Evolutionary conservation across 1,140 invertebrate species (phyloP).

Genomic region (Brachionus manjavacas): DNA sequence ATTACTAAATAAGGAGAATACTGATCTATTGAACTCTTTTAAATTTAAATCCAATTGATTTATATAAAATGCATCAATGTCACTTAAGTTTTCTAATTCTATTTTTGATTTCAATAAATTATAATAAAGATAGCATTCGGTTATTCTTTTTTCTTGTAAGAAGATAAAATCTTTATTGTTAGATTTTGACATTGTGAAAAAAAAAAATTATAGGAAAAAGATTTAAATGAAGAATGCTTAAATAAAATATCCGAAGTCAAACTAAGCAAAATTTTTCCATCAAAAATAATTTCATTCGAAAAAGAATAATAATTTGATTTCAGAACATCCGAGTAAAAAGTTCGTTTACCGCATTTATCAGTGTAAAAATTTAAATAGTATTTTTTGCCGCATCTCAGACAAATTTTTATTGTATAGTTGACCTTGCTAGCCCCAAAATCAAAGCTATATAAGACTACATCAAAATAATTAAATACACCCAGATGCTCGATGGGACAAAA

Average conservation of each 20-base stretch:
- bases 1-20: not conserved
- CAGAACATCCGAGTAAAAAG: not conserved
- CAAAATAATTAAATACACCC: not conserved
- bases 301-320: not conserved
- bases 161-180: not conserved
- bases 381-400: not conserved
- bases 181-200: not conserved
- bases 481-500: not conserved
- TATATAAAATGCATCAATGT: not conserved
- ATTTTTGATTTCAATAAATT: not conserved
- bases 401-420: not conserved
- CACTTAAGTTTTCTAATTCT: not conserved
- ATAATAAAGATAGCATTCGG: not conserved
- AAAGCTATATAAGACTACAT: not conserved
- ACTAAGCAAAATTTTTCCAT: not conserved
- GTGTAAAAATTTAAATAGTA: not conserved
- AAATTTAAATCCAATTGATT: not conserved
- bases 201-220: not conserved
- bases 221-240: not conserved
- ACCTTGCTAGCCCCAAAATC: not conserved
- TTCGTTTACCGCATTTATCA: not conserved
- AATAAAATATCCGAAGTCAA: not conserved
- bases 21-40: not conserved
- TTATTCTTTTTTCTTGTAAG: not conserved
- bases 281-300: not conserved